Evolutionary conservation across 2,888 invertebrate species (phyloP), one percentile per base, ranked within the genome.

Genomic region (Lucinisca nassula): DNA sequence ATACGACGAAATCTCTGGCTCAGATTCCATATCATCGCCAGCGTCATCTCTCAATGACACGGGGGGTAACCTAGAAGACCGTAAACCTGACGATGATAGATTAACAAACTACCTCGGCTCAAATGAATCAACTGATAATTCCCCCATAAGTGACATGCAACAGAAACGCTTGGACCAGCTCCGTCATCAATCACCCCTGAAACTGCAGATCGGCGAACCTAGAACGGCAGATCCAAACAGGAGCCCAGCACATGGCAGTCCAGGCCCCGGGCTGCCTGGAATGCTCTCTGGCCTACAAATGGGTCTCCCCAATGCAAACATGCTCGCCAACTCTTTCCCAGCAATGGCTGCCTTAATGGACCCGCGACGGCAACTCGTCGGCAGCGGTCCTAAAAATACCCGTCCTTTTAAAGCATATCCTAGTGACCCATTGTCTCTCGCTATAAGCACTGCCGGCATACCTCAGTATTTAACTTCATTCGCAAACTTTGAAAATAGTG

Each of bases 381-480:
- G 83, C 40, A 58, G 74, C 10, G 88, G 89, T 3, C 79, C 83
- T 35, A 94, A 93, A 77, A 90, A 86, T 21, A 93, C 93, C 77
- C 94, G 96, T 79, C 96, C 96, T 21, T 96, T 96, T 89, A 96
- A 96, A 89, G 98, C 98, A 0, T 98, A 98, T 94, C 98, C 98
- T 0, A 97, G 97, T 90, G 97, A 98, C 95, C 97, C 98, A 0
- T 94, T 97, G 35, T 97, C 97, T 61, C 95, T 98, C 82, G 94
- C 95, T 1, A 95, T 97, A 90, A 95, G 97, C n/a, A 93, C 95
- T 73, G 95, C 95, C 90, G 95, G 92, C 30, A 77, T 93, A 61
- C 93, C 95, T 70, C 82, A 88, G 38, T 92, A 93, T 77, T 80
- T 93, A 74, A 88, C 92, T 55, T 92, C 94, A 37, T 90, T 93